Percentiles rank a stretch among this genome's conserved stretches.
Evolutionary conservation across 2,888 invertebrate genomes (phyloP).

Genomic region (Abrostola tripartita): DNA sequence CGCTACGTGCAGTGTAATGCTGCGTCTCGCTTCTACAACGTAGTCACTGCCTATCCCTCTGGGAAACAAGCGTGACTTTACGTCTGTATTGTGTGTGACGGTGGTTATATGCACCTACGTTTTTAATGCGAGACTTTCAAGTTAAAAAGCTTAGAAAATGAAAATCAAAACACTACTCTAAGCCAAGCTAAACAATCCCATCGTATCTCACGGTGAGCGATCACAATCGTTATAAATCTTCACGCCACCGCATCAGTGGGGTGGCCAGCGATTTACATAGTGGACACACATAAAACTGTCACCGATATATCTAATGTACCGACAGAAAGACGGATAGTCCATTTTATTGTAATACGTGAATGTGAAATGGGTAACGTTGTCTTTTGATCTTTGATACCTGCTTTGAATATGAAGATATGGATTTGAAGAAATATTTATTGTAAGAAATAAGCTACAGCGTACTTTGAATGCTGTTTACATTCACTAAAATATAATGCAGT

Average conservation of each 20-base stretch:
- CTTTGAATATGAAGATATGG: conserved; percentile 16
- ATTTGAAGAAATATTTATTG: too few species aligned
- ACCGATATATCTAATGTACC: conserved; percentile 70
- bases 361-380: conserved; percentile 32
- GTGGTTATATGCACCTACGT: too few species aligned
- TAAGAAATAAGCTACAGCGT: neutral
- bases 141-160: neutral
- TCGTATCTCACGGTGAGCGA: conserved; percentile 56
- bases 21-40: too few species aligned
- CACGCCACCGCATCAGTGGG: conserved; percentile 46
- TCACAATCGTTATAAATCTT: conserved; percentile 69
- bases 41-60: too few species aligned
- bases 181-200: conserved; percentile 52
- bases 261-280: conserved; percentile 64
- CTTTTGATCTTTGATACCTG: conserved; percentile 42
- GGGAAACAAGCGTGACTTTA: too few species aligned
- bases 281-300: conserved; percentile 73
- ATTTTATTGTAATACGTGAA: conserved; percentile 56
- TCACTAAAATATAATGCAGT: neutral
- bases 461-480: conserved; percentile 8
- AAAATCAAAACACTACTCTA: conserved; percentile 10
- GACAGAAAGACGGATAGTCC: conserved; percentile 63
- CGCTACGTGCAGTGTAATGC: too few species aligned
- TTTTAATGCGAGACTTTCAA: too few species aligned
- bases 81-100: too few species aligned